A percentile compares a stretch with the other conserved stretches of the same genome.
Evolutionary conservation across 2,113 vertebrate genomes (phyloP).

Genomic region (Hypocryptadius cinnamomeus): DNA sequence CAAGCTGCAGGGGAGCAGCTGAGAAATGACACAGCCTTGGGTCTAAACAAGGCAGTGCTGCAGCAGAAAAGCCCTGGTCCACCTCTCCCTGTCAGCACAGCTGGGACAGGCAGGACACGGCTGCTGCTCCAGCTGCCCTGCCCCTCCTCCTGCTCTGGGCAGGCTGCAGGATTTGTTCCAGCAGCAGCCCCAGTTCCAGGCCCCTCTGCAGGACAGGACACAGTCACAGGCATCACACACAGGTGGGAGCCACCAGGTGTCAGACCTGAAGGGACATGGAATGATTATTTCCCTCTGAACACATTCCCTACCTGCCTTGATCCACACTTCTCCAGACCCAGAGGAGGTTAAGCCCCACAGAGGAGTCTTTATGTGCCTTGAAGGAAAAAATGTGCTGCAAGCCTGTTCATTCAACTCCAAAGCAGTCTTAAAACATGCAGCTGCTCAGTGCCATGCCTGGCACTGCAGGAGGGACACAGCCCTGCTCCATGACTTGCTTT

Average conservation of each 20-base stretch:
- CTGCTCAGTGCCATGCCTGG: neutral
- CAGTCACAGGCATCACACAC: fast-evolving
- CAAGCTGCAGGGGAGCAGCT: neutral
- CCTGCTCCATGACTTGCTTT: neutral
- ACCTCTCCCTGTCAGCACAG: neutral
- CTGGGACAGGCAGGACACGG: neutral
- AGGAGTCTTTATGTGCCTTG: neutral
- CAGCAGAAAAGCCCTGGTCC: neutral
- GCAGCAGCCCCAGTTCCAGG: neutral
- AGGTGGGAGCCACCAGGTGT: neutral
- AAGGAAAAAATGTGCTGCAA: neutral
- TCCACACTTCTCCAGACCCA: neutral
- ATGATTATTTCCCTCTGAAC: neutral
- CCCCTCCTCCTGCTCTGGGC: neutral
- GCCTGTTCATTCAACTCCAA: neutral
- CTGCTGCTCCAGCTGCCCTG: neutral
- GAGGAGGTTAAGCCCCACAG: neutral
- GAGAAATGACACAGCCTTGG: neutral
- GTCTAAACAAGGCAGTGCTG: neutral
- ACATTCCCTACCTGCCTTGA: neutral
- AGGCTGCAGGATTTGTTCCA: neutral
- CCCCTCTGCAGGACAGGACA: neutral
- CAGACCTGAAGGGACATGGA: neutral
- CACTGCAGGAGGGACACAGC: neutral
- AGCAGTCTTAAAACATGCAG: neutral